Evolutionary conservation across 1,140 invertebrate species (phyloP).

Genomic region (Meloidogyne exigua): DNA sequence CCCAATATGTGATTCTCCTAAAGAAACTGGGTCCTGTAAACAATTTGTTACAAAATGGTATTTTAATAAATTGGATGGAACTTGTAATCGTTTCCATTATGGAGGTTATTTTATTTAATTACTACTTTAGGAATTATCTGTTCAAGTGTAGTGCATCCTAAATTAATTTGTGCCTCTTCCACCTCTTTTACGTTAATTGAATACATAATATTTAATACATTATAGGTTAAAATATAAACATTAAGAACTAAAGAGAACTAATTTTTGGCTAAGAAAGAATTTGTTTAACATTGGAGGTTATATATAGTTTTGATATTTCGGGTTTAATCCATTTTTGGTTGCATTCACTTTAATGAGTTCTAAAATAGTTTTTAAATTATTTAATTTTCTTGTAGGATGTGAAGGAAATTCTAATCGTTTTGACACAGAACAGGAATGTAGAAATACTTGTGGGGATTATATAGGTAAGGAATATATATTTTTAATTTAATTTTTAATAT

Average conservation of each 20-base stretch:
- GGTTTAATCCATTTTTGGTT: too few relatives aligned
- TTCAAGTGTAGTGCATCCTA: too few relatives aligned
- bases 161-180: too few relatives aligned
- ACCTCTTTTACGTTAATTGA: too few relatives aligned
- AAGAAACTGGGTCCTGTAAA: constrained; percentile 77
- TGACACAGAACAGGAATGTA: constrained; percentile 75
- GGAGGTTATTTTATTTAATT: constrained; percentile 80
- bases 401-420: constrained; percentile 68
- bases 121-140: too few relatives aligned
- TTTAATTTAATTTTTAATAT: constrained; percentile 33
- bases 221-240: too few relatives aligned
- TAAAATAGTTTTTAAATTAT: constrained; percentile 64
- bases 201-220: too few relatives aligned
- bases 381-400: constrained; percentile 64
- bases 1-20: constrained; percentile 67
- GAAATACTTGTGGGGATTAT: constrained; percentile 71
- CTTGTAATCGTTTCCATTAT: constrained; percentile 91
- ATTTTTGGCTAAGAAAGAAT: too few relatives aligned
- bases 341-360: too few relatives aligned
- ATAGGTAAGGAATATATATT: constrained; percentile 46
- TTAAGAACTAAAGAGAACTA: too few relatives aligned
- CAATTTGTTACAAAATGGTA: constrained; percentile 72
- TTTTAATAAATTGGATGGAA: constrained; percentile 76
- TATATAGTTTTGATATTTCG: too few relatives aligned
- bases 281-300: too few relatives aligned